Conservation (phyloP, 2,797 vertebrate genomes). For the Menidia menidia region DNA sequence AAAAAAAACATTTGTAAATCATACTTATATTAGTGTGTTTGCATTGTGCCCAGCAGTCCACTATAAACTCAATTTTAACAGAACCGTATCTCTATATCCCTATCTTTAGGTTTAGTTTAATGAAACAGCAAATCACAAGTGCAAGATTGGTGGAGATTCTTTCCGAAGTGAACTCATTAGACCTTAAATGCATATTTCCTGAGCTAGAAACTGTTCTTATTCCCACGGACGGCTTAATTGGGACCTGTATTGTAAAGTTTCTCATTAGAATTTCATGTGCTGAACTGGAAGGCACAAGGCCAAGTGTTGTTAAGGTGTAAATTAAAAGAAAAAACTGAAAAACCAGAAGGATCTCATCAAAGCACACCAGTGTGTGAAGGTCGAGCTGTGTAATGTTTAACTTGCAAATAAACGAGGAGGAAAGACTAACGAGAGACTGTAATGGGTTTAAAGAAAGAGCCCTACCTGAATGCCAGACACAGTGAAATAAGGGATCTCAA, state of each 20-base stretch:
- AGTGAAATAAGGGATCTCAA: constrained; percentile 89
- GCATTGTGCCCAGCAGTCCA: neutral
- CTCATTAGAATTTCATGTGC: neutral
- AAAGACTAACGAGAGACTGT: neutral
- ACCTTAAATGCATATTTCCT: neutral
- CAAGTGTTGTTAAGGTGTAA: neutral
- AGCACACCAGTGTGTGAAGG: neutral
- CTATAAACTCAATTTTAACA: neutral
- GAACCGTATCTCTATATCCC: too few relatives aligned
- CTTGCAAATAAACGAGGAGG: constrained; percentile 2
- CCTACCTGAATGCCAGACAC: constrained; percentile 87
- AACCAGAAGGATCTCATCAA: neutral
- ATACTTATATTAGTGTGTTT: constrained; percentile 7
- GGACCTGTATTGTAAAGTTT: neutral
- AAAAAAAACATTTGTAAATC: neutral
- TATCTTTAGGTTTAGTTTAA: too few relatives aligned
- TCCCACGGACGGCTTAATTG: neutral
- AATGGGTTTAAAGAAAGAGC: neutral
- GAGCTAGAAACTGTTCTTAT: neutral
- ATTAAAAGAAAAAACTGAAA: neutral
- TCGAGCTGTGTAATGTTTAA: neutral
- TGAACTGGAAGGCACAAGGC: neutral
- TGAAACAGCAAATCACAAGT: neutral
- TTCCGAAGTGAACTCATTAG: neutral
- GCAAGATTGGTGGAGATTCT: neutral